Evolutionary conservation across 1,140 invertebrate genomes (phyloP), one percentile per base, ranked within the genome.

Genomic region (Asbolus verrucosus): DNA sequence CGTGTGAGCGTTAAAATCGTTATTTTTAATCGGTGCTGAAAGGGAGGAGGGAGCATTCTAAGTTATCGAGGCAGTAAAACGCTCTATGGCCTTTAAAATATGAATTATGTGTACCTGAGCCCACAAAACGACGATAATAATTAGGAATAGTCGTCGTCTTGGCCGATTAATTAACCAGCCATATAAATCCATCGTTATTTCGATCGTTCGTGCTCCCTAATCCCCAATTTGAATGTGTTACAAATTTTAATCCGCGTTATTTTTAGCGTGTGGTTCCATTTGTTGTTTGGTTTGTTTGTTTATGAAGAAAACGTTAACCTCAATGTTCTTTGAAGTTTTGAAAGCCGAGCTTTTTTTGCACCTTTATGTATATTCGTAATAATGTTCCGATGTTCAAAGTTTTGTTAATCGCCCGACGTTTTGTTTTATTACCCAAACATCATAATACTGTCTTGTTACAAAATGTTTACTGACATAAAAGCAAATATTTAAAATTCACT

Each of bases 401-500:
- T 36, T 43, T 38, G 33, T 43, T 15, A 43, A 43, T 43, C 33
- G 33, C 5, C 11, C 2, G 11, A 11, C 33, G n/a, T 11, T 36
- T 8, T 8, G 18, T 59, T 59, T 59, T 21, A 59, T 59, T 21
- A 16, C 4, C 15, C 15, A 50, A 50, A 50, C 19, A 59, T 21
- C 50, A 21, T 19, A 59, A 59, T 59, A 59, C 50, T 59, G 50
- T 59, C 50, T 61, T 61, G 19, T 61, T 61, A 16, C 14, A 24
- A 31, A 31, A 31, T 61, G 54, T 61, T 61, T 61, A 59, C 50
- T 6, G 18, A 59, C 43, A 27, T 59, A 14, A 59, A 59, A 19
- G 50, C 27, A 59, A 59, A 59, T 59, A 59, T 59, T 61, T 61
- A 33, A 31, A 61, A 61, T 61, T 61, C 14, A n/a, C 30, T 13